A percentile compares a stretch with the other conserved stretches of the same genome.
phyloP scores from a whole-genome alignment of 2,113 vertebrate genomes.

The Pachyramphus minor region DNA sequence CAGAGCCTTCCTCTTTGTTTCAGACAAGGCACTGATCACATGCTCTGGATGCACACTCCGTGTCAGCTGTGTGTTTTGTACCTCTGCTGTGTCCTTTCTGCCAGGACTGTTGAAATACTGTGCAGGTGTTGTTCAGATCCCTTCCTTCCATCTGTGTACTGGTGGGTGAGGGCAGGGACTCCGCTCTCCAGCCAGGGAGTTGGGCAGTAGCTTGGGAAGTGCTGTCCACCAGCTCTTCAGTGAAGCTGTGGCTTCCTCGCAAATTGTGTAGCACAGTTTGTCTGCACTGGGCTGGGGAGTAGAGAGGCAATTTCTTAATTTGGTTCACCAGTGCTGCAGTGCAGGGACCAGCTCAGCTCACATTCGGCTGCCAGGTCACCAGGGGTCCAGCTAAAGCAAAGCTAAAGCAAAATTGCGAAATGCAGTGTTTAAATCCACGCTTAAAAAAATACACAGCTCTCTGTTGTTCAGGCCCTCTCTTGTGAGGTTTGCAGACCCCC shows the following conservation, averaged over 20 bases:
- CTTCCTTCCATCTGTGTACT: neutral
- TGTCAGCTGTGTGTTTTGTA: neutral
- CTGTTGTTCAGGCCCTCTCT: neutral
- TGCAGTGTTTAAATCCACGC: neutral
- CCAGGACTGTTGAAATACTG: neutral
- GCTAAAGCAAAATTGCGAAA: neutral
- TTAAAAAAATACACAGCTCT: neutral
- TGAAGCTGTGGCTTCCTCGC: neutral
- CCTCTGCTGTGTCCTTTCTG: neutral
- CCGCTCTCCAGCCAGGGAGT: neutral
- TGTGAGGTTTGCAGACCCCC: neutral
- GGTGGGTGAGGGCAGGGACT: neutral
- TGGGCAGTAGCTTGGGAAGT: neutral
- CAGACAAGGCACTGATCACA: accelerated
- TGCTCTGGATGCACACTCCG: neutral
- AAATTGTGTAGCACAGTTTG: neutral
- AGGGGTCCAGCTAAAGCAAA: neutral
- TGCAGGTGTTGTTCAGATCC: neutral
- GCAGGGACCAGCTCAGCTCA: neutral
- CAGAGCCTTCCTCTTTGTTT: neutral
- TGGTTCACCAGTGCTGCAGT: accelerated
- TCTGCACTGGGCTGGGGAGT: neutral
- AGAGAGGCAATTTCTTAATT: neutral
- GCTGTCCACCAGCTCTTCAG: neutral
- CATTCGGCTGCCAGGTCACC: neutral